Percentiles rank a stretch among this genome's conserved stretches.
Evolutionary conservation across 2,888 invertebrate species (phyloP).

Genomic region (Drosophila recens): DNA sequence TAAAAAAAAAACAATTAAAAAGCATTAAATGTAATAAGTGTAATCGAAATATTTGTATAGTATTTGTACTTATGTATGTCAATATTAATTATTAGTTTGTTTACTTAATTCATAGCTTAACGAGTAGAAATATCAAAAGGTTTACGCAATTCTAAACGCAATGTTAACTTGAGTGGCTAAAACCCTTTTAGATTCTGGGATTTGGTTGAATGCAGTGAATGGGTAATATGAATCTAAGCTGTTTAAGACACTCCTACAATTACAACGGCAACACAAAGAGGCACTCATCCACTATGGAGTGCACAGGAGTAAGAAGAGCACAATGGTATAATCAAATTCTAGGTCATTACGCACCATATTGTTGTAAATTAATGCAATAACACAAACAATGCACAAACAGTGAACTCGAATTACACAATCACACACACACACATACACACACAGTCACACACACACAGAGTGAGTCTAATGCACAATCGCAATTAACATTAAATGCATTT

Average conservation of each 20-base stretch:
- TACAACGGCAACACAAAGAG: constrained; percentile 55
- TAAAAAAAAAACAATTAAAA: too few species aligned
- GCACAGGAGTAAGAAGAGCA: constrained; percentile 15
- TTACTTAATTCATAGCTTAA: too few species aligned
- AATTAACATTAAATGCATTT: constrained; percentile 49
- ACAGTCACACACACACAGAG: constrained; percentile 22
- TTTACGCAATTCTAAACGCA: not conserved
- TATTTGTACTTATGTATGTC: too few species aligned
- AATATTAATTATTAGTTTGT: too few species aligned
- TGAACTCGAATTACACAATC: constrained; percentile 71
- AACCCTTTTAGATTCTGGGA: constrained; percentile 12
- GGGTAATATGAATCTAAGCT: constrained; percentile 66
- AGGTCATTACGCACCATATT: constrained; percentile 79
- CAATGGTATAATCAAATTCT: constrained; percentile 77
- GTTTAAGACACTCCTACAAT: constrained; percentile 52
- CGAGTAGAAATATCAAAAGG: too few species aligned
- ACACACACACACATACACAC: constrained; percentile 31
- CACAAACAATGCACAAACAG: constrained; percentile 73
- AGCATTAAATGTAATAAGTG: too few species aligned
- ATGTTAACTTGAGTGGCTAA: not conserved
- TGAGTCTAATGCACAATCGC: constrained; percentile 48
- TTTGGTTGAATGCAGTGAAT: constrained; percentile 17
- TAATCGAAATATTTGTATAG: too few species aligned
- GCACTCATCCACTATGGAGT: constrained; percentile 54
- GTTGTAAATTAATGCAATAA: constrained; percentile 80